Base-by-base conservation (phyloP, 2,113 vertebrate species). In the Pelodiscus sinensis region DNA sequence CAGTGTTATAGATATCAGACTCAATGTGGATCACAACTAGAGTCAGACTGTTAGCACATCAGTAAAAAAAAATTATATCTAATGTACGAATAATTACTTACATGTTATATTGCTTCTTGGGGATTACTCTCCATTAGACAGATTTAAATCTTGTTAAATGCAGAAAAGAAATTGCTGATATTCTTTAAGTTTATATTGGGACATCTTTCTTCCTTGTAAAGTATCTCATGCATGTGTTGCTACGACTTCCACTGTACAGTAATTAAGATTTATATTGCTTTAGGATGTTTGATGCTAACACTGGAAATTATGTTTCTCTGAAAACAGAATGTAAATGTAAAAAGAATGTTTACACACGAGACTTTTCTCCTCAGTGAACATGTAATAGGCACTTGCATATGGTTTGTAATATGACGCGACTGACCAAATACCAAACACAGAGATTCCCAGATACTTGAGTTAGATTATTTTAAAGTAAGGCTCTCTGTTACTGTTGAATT, bases 251-350 rank as follows among this genome's bases (percentile, higher is more conserved):
- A 88, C 79, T 82, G 78, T 24, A 88, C 82, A 85, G 87, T 95
- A 96, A 96, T 97, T 96, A 97, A 97, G 96, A 95, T 92, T 97
- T 92, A 96, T 90, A 86, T 78, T 84, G 87, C 86, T 96, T 54
- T 51, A 87, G 87, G 85, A 91, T 93, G 86, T 96, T 95, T 96
- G 87, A 94, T 91, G 38, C 88, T 95, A 95, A 91, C 3, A 1
- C 29, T 86, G 54, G 81, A 96, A 95, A 90, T 68, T 71, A 91
- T 19, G 44, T 25, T 92, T 95, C 77, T 85, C 78, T 90, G 16
- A 89, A 96, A 93, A 82, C 54, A 92, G 57, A 89, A 86, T 89
- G 50, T 68, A 85, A 89, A 89, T 35, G 60, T 31, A 14, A 2
- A 0, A 0, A 19, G 35, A 25, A 75, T 79, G 38, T 9, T 9